Base-by-base conservation (phyloP, 2,888 invertebrate genomes). In the Cylloceria caligata region DNA sequence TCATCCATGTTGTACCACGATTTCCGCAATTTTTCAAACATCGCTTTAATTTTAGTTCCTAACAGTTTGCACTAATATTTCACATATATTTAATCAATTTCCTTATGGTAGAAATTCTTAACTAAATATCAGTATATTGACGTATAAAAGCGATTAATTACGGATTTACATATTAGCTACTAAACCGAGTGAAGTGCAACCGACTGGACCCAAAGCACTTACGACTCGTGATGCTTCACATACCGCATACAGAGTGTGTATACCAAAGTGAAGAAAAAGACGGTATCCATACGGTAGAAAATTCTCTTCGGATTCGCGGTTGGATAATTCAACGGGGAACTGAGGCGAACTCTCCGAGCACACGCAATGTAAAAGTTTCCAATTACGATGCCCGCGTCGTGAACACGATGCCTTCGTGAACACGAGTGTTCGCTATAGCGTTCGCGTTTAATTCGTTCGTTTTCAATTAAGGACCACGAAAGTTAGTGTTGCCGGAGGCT, bases 301-400 rank as follows among this genome's bases (percentile, higher is more conserved):
- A 87, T 81, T 82, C 84, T 82, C 80, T 74, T 85, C 81, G 84
- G 85, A 88, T 87, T 88, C 83, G 87, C 83, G 87, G 80, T 82
- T 82, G 85, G 86, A 64, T 79, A 83, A 60, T 81, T 81, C 73
- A 47, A 65, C 78, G 64, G 52, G 62, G 65, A 77, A 57, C 62
- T 16, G 42, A 55, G 47, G 7, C 75, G 34, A 55, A 55, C 45
- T 73, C 47, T 16, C 34, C 34, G 73, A 36, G 64, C 67, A 67
- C 87, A 86, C 88, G 86, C 86, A 80, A 86, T 69, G 84, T 86
- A 87, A 85, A 87, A 88, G 87, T 88, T 89, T 87, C 87, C 87
- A 89, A 89, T 88, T 89, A 88, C 82, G 79, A 83, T 78, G 74
- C 78, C 75, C 67, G 77, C 83, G n/a, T 57, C 67, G 75, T 67